These are phyloP conservation scores for Chelidonichthys spinosus DNA, from an alignment of 2,797 vertebrate species.

Conservation along the genomic window DNA sequence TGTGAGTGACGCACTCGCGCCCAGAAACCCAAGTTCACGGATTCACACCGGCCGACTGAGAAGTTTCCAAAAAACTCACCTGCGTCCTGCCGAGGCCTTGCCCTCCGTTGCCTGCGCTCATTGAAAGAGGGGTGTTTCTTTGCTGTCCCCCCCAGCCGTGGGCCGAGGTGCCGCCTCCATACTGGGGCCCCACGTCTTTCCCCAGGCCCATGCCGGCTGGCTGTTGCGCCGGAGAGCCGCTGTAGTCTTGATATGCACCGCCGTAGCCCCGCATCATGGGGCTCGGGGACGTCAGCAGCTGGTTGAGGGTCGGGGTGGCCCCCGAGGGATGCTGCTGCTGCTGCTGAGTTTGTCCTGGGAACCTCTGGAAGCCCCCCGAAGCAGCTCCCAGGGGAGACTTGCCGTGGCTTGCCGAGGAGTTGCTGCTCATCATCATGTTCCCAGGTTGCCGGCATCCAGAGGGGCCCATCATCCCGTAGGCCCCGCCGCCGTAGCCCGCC, in stretches of 20 bases:
- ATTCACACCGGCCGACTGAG: conserved; percentile 9
- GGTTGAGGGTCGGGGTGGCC: conserved; percentile 94
- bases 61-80: conserved; percentile 83
- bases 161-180: conserved; percentile 84
- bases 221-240: conserved; percentile 83
- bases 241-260: conserved; percentile 90
- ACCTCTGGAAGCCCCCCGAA: conserved; percentile 90
- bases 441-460: conserved; percentile 85
- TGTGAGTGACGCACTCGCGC: conserved; percentile 12
- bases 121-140: conserved; percentile 87
- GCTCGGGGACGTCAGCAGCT: conserved; percentile 94
- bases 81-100: conserved; percentile 88
- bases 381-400: conserved; percentile 84
- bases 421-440: conserved; percentile 86
- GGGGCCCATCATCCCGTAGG: conserved; percentile 89
- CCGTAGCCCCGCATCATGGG: conserved; percentile 95
- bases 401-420: conserved; percentile 82
- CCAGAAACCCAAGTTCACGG: conserved; percentile 12
- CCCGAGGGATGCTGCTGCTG: conserved; percentile 88
- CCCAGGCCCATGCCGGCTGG: conserved; percentile 86
- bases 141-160: conserved; percentile 92
- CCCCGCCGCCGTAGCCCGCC: conserved; percentile 87
- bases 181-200: conserved; percentile 91
- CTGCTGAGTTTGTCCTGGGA: conserved; percentile 81
- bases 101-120: conserved; percentile 89